Evolutionary conservation across 2,888 invertebrate species (phyloP).

Genomic region (Pasiphila rectangulata): DNA sequence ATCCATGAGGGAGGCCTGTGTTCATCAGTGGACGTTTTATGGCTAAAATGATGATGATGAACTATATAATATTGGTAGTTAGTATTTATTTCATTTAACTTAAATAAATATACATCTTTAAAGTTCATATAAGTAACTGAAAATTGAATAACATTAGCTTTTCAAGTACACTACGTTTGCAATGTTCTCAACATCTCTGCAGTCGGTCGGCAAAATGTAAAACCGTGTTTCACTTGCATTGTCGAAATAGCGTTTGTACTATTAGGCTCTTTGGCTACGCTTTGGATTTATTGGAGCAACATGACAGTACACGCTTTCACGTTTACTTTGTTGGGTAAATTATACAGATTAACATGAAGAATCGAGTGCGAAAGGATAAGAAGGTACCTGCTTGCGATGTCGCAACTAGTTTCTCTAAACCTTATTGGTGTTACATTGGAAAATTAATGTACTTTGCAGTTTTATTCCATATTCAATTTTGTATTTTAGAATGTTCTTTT

Average conservation of each 20-base stretch:
- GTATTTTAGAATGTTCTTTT: no score
- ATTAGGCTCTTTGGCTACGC: conserved; percentile 6
- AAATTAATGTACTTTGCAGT: no score
- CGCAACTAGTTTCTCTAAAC: conserved; percentile 11
- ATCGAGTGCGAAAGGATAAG: conserved; percentile 13
- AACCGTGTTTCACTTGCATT: conserved; percentile 14
- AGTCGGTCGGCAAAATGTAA: conserved; percentile 7
- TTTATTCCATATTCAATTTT: no score
- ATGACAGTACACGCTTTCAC: conserved; percentile 20
- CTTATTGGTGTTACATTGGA: not conserved
- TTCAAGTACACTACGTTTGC: not conserved
- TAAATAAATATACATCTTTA: no score
- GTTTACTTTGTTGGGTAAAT: conserved; percentile 16
- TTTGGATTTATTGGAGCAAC: conserved; percentile 21
- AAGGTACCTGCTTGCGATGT: not conserved
- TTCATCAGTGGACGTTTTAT: no score
- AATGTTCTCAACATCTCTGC: conserved; percentile 4
- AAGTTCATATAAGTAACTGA: no score
- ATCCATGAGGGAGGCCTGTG: no score
- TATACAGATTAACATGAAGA: conserved; percentile 1
- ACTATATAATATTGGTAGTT: no score
- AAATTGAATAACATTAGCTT: no score
- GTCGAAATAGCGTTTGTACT: conserved; percentile 21
- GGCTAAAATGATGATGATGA: no score
- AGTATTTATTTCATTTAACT: no score